Evolutionary conservation across 2,888 invertebrate species (phyloP).

Genomic region (Creontiades dilutus): DNA sequence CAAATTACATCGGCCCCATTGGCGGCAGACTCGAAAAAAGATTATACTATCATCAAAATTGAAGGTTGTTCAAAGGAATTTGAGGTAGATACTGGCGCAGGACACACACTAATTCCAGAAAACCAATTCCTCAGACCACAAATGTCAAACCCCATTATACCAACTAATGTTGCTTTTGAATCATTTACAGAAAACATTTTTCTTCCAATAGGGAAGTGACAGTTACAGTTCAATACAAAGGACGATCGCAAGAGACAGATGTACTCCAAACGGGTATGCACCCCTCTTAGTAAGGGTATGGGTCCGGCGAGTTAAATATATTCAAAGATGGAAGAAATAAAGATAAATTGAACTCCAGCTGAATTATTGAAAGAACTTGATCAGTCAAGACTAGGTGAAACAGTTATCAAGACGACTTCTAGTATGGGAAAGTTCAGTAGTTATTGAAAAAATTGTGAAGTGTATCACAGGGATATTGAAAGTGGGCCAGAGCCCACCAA

Average conservation of each 20-base stretch:
- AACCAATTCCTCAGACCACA: too few species aligned
- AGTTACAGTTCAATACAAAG: not conserved
- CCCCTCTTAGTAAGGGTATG: not conserved
- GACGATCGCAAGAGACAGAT: not conserved
- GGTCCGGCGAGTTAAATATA: not conserved
- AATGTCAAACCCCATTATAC: too few species aligned
- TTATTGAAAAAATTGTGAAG: slow-evolving; percentile 75
- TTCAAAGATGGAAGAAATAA: slow-evolving; percentile 71
- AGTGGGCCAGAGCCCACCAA: slow-evolving; percentile 75
- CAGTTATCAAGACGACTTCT: slow-evolving; percentile 76
- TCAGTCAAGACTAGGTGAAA: slow-evolving; percentile 76
- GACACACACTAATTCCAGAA: too few species aligned
- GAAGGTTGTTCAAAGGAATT: too few species aligned
- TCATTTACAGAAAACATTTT: too few species aligned
- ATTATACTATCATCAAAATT: too few species aligned
- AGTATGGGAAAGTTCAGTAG: slow-evolving; percentile 76
- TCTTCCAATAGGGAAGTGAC: too few species aligned
- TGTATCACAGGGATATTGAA: slow-evolving; percentile 75
- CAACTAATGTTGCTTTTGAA: too few species aligned
- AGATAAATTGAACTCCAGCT: slow-evolving; percentile 73
- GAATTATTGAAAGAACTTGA: slow-evolving; percentile 76
- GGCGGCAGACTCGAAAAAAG: too few species aligned
- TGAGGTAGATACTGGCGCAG: too few species aligned
- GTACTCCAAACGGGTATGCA: not conserved
- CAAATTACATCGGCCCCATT: too few species aligned